These are phyloP conservation scores for Pachypsylla venusta DNA, from an alignment of 1,140 invertebrate genomes.

Conservation along the genomic window DNA sequence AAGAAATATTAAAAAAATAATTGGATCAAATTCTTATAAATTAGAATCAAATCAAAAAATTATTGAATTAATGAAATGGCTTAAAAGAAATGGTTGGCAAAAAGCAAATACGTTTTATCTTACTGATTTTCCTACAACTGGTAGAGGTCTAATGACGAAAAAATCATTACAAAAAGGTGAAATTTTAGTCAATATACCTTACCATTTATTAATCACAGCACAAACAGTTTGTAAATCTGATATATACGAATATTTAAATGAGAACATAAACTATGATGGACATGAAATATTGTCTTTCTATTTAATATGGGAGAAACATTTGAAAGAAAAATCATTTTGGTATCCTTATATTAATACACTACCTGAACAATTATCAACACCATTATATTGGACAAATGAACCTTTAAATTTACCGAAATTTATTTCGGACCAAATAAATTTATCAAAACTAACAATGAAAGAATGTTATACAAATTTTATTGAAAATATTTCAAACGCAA, in stretches of 20 bases:
- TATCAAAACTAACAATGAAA: conserved; percentile 15
- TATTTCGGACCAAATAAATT: conserved; percentile 16
- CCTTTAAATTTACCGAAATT: conserved; percentile 1
- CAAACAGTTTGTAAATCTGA: conserved; percentile 19
- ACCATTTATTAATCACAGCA: conserved; percentile 31
- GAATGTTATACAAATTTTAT: conserved; percentile 15
- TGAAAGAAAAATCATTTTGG: conserved; percentile 22
- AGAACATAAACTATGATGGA: conserved; percentile 14
- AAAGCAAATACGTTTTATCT: conserved; percentile 16
- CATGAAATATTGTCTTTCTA: conserved; percentile 31
- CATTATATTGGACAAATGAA: conserved; percentile 22
- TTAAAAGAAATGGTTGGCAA: conserved; percentile 22
- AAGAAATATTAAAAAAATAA: not conserved
- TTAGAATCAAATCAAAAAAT: not conserved
- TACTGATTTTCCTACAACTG: conserved; percentile 27
- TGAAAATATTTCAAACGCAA: not conserved
- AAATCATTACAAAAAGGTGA: conserved; percentile 27
- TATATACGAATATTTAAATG: conserved; percentile 17
- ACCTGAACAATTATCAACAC: conserved; percentile 29
- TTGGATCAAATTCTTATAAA: not conserved
- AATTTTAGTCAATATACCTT: conserved; percentile 31
- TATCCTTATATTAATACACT: conserved; percentile 31
- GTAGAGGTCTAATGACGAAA: conserved; percentile 32
- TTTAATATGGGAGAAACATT: conserved; percentile 28
- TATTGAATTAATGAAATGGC: conserved; percentile 20